These are phyloP conservation scores for Oryzias sinensis DNA, from an alignment of 2,797 vertebrate species.

Conservation along the genomic window DNA sequence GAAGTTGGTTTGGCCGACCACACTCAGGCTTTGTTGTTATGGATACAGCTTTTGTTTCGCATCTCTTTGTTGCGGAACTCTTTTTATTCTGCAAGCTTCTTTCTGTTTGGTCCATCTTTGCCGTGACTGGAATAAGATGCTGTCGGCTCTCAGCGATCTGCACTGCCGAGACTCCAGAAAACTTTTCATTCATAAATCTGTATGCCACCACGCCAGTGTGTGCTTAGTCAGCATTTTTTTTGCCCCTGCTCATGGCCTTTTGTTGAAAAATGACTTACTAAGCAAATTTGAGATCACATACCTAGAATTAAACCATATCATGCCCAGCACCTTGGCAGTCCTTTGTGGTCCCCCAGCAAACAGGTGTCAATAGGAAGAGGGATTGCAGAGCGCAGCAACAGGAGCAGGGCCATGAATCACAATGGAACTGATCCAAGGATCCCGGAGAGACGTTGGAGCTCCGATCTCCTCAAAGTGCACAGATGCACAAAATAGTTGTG, in stretches of 20 bases:
- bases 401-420: conserved; percentile 51
- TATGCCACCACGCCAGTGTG: conserved; percentile 12
- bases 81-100: conserved; percentile 1
- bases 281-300: conserved; percentile 47
- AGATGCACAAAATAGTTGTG: conserved; percentile 9
- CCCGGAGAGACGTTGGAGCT: conserved; percentile 2
- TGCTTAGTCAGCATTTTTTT: conserved; percentile 39
- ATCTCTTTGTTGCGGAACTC: conserved; percentile 29
- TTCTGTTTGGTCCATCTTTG: no score
- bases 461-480: conserved; percentile 1
- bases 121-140: no score
- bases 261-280: conserved; percentile 33
- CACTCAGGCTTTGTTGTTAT: conserved; percentile 48
- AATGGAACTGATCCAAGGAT: conserved; percentile 31
- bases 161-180: conserved; percentile 13
- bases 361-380: conserved; percentile 55
- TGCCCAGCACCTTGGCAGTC: conserved; percentile 44
- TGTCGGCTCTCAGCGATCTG: no score
- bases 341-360: conserved; percentile 46
- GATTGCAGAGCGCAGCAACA: conserved; percentile 42
- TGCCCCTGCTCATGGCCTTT: conserved; percentile 5
- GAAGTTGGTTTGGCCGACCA: conserved; percentile 32
- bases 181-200: conserved; percentile 38
- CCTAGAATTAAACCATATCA: conserved; percentile 41
- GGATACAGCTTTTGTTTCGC: conserved; percentile 44